Percentiles rank a stretch among this genome's conserved stretches.
Evolutionary conservation across 2,113 vertebrate species (phyloP).

Genomic region (Bungarus multicinctus): DNA sequence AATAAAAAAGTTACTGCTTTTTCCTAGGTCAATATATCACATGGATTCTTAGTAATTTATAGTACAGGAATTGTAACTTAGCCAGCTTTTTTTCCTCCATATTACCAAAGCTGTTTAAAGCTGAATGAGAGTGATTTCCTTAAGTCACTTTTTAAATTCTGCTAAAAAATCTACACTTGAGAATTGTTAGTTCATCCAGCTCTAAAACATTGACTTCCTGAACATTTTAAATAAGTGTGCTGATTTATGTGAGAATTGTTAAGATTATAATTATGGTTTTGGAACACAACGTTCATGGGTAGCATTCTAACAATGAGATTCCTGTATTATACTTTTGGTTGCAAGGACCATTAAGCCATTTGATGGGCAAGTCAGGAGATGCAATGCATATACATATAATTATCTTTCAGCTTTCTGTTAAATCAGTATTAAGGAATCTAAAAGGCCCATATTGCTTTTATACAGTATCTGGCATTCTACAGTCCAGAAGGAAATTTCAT

Average conservation of each 20-base stretch:
- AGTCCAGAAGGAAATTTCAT: not conserved
- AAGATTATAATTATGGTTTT: not conserved
- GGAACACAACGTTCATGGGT: not conserved
- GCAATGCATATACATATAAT: not conserved
- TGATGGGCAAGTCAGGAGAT: not conserved
- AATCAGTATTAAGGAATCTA: not conserved
- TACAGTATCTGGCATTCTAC: not conserved
- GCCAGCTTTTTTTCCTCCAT: not conserved
- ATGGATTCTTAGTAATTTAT: not conserved
- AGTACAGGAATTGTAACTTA: not conserved
- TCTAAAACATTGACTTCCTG: not conserved
- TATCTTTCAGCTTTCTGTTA: not conserved
- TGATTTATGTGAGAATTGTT: not conserved
- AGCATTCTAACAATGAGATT: not conserved
- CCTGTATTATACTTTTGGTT: not conserved
- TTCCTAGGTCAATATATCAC: not conserved
- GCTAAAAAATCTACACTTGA: not conserved
- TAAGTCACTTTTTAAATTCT: not conserved
- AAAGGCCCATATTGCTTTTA: not conserved
- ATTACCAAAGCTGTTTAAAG: not conserved
- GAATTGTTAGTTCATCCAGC: not conserved
- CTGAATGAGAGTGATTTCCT: not conserved
- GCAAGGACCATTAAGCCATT: not conserved
- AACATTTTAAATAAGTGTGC: not conserved
- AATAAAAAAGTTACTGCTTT: not conserved